phyloP scores from a whole-genome alignment of 2,888 invertebrate genomes.

The Pherbina coryleti region DNA sequence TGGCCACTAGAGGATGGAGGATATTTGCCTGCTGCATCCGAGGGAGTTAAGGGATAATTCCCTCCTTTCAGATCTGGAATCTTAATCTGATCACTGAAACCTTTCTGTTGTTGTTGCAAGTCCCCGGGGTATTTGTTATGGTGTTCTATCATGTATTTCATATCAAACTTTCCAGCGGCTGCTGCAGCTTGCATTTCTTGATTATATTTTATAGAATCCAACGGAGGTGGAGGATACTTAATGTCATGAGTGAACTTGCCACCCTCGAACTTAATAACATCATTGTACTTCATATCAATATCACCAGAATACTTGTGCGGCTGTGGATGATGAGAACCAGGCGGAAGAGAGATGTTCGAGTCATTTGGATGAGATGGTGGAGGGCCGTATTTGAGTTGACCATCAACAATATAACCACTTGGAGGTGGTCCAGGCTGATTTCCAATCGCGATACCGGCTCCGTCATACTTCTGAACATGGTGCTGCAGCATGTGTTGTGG shows the following conservation, averaged over 20 bases:
- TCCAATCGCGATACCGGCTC: conserved; percentile 28
- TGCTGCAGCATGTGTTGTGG: conserved; percentile 56
- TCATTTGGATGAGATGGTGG: conserved; percentile 52
- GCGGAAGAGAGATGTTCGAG: conserved; percentile 50
- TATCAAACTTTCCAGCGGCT: conserved; percentile 66
- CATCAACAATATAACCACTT: conserved; percentile 62
- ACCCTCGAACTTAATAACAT: conserved; percentile 63
- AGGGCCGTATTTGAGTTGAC: conserved; percentile 61
- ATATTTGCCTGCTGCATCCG: conserved; percentile 45
- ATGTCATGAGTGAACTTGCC: conserved; percentile 66
- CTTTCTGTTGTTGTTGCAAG: conserved; percentile 54
- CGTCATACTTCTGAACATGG: conserved; percentile 48
- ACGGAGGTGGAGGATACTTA: conserved; percentile 70
- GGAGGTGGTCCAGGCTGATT: conserved; percentile 56
- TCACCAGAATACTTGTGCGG: conserved; percentile 66
- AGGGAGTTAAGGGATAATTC: conserved; percentile 18
- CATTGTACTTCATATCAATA: conserved; percentile 67
- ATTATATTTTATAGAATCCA: conserved; percentile 65
- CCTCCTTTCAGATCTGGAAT: conserved; percentile 58
- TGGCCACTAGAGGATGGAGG: conserved; percentile 45
- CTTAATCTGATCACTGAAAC: conserved; percentile 65
- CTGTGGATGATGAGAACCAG: conserved; percentile 43
- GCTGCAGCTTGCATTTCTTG: conserved; percentile 67
- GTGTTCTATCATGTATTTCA: conserved; percentile 68
- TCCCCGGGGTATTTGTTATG: conserved; percentile 63